Conservation (phyloP, 30 jellyfish, hydroid and myxozoan species). For the Pelagia noctiluca region DNA sequence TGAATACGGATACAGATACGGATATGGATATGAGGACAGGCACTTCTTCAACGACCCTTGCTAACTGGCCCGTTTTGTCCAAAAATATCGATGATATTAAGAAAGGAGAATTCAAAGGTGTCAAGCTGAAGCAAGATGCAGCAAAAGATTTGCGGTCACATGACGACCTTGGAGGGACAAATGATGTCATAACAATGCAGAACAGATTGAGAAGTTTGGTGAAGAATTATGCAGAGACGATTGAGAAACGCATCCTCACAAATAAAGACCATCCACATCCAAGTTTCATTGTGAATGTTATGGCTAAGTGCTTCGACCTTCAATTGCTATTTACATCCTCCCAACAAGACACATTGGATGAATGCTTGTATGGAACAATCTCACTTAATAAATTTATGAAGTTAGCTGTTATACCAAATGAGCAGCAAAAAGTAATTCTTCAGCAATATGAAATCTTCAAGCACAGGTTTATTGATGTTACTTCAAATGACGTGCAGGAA, state of each 20-base stretch:
- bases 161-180: background rate
- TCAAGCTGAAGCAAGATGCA: background rate
- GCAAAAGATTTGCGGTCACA: background rate
- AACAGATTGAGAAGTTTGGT: background rate
- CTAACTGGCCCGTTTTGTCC: conserved; percentile 5
- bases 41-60: background rate
- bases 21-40: background rate
- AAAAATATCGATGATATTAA: background rate
- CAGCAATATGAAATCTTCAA: background rate
- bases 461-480: background rate
- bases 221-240: conserved; percentile 5
- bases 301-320: background rate
- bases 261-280: background rate
- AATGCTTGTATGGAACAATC: background rate
- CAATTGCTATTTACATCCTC: background rate
- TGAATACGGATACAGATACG: too few species aligned
- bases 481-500: background rate
- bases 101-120: background rate
- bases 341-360: background rate
- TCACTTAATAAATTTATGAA: background rate
- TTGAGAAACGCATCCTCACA: background rate
- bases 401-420: conserved; percentile 1
- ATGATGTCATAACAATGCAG: background rate
- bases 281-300: background rate
- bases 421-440: background rate